Conservation (phyloP, 1,140 invertebrate species). For the Ptiloglossa arizonensis region DNA sequence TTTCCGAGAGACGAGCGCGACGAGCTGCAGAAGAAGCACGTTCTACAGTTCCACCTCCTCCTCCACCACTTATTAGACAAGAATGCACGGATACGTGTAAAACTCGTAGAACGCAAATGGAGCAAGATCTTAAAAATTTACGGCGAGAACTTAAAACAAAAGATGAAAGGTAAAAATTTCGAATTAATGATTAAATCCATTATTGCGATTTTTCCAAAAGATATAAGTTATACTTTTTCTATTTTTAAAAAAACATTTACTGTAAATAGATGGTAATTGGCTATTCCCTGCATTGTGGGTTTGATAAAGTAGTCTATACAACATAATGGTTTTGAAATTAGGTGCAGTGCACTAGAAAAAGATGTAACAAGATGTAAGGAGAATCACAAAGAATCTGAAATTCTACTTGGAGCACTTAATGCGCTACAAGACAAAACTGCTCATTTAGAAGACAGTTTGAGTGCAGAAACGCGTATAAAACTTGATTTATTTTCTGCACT, state of each 20-base stretch:
- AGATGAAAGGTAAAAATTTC: slow-evolving; percentile 85
- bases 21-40: slow-evolving; percentile 81
- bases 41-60: slow-evolving; percentile 73
- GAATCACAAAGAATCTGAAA: slow-evolving; percentile 89
- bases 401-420: slow-evolving; percentile 90
- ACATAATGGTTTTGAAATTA: slow-evolving; percentile 38
- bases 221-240: no score
- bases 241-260: no score
- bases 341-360: slow-evolving; percentile 74
- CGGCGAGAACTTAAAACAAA: slow-evolving; percentile 88
- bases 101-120: slow-evolving; percentile 88
- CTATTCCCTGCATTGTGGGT: no score
- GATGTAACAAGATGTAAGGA: slow-evolving; percentile 84
- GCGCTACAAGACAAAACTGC: slow-evolving; percentile 93
- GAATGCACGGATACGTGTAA: slow-evolving; percentile 92
- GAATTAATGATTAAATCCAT: no score
- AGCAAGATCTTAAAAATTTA: slow-evolving; percentile 89
- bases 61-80: slow-evolving; percentile 76
- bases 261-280: no score
- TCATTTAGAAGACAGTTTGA: slow-evolving; percentile 95
- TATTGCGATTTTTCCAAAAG: no score
- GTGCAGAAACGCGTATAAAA: slow-evolving; percentile 97
- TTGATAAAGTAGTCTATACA: not conserved
- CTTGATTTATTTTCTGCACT: slow-evolving; percentile 97
- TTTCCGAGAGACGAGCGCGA: slow-evolving; percentile 87